Base-by-base conservation (phyloP, 2,888 invertebrate genomes). In the Cephalotes varians region DNA sequence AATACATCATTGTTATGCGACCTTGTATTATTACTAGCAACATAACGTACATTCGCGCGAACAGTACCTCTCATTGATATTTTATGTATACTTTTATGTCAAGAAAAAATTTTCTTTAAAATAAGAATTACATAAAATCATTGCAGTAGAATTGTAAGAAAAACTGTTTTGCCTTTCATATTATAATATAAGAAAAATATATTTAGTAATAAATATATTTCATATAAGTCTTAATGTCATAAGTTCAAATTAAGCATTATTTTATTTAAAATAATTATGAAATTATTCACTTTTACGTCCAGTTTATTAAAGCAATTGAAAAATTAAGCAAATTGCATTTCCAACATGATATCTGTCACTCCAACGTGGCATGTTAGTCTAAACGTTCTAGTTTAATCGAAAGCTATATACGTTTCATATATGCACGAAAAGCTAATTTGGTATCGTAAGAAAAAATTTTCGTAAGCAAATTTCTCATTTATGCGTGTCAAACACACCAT, bases 341-440 rank as follows among this genome's bases (percentile, higher is more conserved):
- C 0, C 76, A 15, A 51, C 1, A 10, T 25, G 31, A 62, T 15
- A 74, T 76, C 21, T 34, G 0, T 44, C 18, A 18, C 4, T 47
- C 18, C 5, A 47, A 47, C 5, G 44, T 18, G 12, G 15, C 4
- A 3, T n/a, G 25, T 3, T 51, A 6, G 7, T 34, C 31, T 40
- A 34, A 5, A 51, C 9, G 15, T 65, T 3, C 49, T 76, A 74
- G 18, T 56, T 77, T 56, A 69, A 76, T 56, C n/a, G n/a, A 25
- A 54, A 54, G 31, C 40, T 56, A 69, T 31, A 69, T 6, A 54
- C 56, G 31, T 25, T 67, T 67, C 12, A 12, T 28, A 18, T 7
- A 72, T n/a, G n/a, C 15, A 28, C 51, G 40, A 51, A 2, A 3
- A 51, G 15, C 15, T 65, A 76, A 67, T 40, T 71, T 40, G n/a